Conservation (phyloP, 2,888 invertebrate genomes). For the Hydriomena furcata region DNA sequence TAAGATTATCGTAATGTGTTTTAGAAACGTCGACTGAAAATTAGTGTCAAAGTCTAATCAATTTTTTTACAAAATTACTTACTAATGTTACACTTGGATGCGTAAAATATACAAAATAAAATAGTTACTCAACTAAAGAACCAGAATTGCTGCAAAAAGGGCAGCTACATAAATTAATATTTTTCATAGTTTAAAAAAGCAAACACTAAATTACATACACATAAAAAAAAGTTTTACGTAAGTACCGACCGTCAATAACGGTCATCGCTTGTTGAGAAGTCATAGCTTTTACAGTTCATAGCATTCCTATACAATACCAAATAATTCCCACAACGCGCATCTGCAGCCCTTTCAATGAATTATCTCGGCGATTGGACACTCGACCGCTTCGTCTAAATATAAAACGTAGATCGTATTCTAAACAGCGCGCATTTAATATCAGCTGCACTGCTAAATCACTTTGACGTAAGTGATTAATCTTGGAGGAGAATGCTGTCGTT, state of each 20-base stretch:
- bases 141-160: too few species aligned
- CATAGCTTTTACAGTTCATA: conserved; percentile 26
- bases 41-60: too few species aligned
- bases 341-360: conserved; percentile 48
- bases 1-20: too few species aligned
- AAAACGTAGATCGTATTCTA: conserved; percentile 69
- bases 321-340: conserved; percentile 44
- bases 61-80: too few species aligned
- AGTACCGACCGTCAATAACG: neutral
- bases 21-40: too few species aligned
- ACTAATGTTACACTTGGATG: too few species aligned
- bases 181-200: too few species aligned
- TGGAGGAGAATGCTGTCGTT: conserved; percentile 80
- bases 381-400: conserved; percentile 73
- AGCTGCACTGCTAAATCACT: conserved; percentile 81
- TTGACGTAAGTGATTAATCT: conserved; percentile 81
- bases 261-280: neutral
- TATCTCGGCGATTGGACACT: conserved; percentile 62
- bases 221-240: too few species aligned
- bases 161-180: too few species aligned
- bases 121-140: too few species aligned
- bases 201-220: too few species aligned
- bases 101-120: too few species aligned
- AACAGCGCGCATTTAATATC: conserved; percentile 80
- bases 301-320: conserved; percentile 45